Conservation (phyloP, 2,113 vertebrate species). For the Hippocampus barbouri region DNA sequence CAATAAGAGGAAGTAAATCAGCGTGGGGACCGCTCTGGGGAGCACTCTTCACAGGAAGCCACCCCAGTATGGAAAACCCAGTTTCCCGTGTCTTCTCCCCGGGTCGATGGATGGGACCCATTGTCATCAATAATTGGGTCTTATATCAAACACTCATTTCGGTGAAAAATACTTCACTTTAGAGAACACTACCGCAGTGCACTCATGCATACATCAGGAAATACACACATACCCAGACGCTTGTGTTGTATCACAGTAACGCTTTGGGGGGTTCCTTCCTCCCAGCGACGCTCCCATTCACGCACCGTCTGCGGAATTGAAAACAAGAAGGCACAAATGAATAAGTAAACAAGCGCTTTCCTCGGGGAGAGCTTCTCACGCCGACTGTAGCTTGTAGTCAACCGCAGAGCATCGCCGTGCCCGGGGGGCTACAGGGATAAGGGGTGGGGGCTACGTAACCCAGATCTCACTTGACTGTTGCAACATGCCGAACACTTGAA, state of each 20-base stretch:
- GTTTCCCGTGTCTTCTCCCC: conserved; percentile 31
- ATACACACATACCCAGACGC: conserved; percentile 27
- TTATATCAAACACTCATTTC: conserved; percentile 57
- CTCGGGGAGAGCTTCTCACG: conserved; percentile 69
- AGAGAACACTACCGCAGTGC: conserved; percentile 35
- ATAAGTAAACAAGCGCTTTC: conserved; percentile 72
- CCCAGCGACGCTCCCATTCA: conserved; percentile 49
- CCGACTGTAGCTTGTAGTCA: conserved; percentile 63
- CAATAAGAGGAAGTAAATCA: conserved; percentile 54
- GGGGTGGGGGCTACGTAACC: conserved; percentile 41
- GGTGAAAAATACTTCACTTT: conserved; percentile 60
- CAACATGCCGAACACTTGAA: conserved; percentile 33
- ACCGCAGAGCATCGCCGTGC: conserved; percentile 61
- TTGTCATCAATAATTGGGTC: conserved; percentile 62
- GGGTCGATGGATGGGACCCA: conserved; percentile 51
- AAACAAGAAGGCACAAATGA: conserved; percentile 73
- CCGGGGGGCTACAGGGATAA: conserved; percentile 57
- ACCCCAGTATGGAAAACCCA: conserved; percentile 28
- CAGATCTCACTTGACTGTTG: conserved; percentile 57
- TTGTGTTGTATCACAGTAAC: conserved; percentile 56
- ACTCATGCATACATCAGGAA: conserved; percentile 46
- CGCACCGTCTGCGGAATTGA: conserved; percentile 59
- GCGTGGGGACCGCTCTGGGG: conserved; percentile 39
- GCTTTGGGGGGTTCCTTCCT: conserved; percentile 58
- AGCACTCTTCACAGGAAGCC: conserved; percentile 45